These are phyloP conservation scores for Oostethus manadensis DNA, from an alignment of 2,113 vertebrate species.

Conservation along the genomic window DNA sequence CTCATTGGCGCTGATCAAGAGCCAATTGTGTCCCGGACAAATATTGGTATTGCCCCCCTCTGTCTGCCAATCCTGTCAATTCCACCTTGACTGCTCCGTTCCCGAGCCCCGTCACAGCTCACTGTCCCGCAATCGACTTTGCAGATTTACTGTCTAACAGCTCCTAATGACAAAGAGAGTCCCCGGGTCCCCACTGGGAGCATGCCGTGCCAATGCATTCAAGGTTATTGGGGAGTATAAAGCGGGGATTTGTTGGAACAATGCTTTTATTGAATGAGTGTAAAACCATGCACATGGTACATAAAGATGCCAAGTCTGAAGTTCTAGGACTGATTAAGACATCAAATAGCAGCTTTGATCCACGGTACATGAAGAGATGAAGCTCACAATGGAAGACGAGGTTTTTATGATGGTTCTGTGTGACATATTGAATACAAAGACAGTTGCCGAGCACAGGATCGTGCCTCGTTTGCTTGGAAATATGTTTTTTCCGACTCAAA, in stretches of 20 bases:
- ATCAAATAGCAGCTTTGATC: background rate
- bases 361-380: background rate
- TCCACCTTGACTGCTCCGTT: constrained; percentile 40
- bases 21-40: constrained; percentile 61
- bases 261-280: constrained; percentile 44
- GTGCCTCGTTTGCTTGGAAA: background rate
- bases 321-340: constrained; percentile 5
- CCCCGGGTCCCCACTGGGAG: constrained; percentile 58
- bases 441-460: background rate
- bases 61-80: constrained; percentile 54
- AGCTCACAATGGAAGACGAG: background rate
- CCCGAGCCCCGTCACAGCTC: constrained; percentile 61
- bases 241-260: constrained; percentile 54
- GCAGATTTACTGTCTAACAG: constrained; percentile 65
- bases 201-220: constrained; percentile 47
- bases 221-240: constrained; percentile 63
- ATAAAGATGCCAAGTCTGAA: constrained; percentile 14
- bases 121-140: constrained; percentile 65
- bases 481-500: constrained; percentile 17
- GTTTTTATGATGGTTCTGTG: background rate
- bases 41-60: constrained; percentile 65
- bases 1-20: constrained; percentile 60
- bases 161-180: constrained; percentile 63
- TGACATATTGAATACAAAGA: background rate
- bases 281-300: constrained; percentile 36